These are phyloP conservation scores for Synanthedon andrenaeformis DNA, from an alignment of 2,888 invertebrate genomes.

Conservation along the genomic window DNA sequence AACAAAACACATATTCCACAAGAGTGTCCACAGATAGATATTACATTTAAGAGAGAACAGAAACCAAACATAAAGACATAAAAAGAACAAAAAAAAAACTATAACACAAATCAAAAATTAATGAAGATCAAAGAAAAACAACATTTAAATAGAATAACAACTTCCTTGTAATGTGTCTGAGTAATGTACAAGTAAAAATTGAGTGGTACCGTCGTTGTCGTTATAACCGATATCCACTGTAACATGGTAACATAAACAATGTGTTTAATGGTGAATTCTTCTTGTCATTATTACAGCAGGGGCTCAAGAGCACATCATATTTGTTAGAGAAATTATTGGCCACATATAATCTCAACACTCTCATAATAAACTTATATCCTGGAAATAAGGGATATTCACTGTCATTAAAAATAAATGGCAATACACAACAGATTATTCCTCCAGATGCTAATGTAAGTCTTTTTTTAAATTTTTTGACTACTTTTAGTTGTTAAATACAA, in stretches of 20 bases:
- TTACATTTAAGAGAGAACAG: no score
- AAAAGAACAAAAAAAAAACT: no score
- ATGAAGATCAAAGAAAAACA: no score
- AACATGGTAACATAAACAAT: neutral
- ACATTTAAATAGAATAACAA: no score
- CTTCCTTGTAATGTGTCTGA: no score
- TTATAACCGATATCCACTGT: no score
- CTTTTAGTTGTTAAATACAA: neutral
- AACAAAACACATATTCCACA: no score
- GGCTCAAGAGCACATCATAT: slow-evolving; percentile 74
- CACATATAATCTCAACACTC: slow-evolving; percentile 86
- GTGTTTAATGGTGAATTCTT: neutral
- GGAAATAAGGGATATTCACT: slow-evolving; percentile 92
- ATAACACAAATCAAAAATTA: no score
- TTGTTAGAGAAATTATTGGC: slow-evolving; percentile 87
- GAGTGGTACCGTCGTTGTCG: no score
- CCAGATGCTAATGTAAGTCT: slow-evolving; percentile 57
- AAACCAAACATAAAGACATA: no score
- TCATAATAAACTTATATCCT: slow-evolving; percentile 91
- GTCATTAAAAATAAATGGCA: slow-evolving; percentile 72
- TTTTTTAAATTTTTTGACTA: neutral
- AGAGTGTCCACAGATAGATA: no score
- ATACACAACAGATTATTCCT: slow-evolving; percentile 53
- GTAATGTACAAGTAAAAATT: no score
- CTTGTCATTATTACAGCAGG: slow-evolving; percentile 53